phyloP scores from a whole-genome alignment of 2,888 invertebrate genomes.

The Pyrochroa serraticornis region DNA sequence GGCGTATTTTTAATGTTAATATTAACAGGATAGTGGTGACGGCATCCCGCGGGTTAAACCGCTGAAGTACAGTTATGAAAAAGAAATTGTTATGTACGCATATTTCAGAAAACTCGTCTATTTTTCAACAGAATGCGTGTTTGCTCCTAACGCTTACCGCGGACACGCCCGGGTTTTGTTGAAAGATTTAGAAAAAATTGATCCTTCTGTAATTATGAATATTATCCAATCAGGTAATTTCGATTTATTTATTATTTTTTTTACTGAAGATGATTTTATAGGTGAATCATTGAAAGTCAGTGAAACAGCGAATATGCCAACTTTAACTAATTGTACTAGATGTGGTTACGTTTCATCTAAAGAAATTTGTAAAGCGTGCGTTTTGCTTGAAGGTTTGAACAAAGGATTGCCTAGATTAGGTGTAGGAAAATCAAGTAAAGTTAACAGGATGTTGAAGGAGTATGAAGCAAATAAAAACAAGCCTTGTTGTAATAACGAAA shows the following conservation, averaged over 20 bases:
- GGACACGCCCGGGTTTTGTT: constrained; percentile 89
- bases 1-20: no score
- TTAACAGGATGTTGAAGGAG: constrained; percentile 69
- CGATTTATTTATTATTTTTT: no score
- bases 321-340: constrained; percentile 76
- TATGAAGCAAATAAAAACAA: constrained; percentile 47
- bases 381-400: constrained; percentile 93
- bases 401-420: constrained; percentile 88
- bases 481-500: constrained; percentile 16
- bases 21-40: constrained; percentile 72
- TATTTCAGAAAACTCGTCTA: constrained; percentile 95
- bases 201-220: constrained; percentile 90
- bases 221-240: constrained; percentile 83
- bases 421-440: constrained; percentile 88
- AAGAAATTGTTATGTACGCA: constrained; percentile 99
- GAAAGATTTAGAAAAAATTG: constrained; percentile 93
- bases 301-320: constrained; percentile 81
- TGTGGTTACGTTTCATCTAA: constrained; percentile 95
- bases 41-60: constrained; percentile 93
- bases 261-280: constrained; percentile 54
- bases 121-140: constrained; percentile 98
- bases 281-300: constrained; percentile 87
- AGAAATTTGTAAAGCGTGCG: constrained; percentile 94
- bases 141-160: constrained; percentile 97
- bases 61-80: constrained; percentile 96